Conservation (phyloP, 2,888 invertebrate genomes). For the Keiferia lycopersicella region DNA sequence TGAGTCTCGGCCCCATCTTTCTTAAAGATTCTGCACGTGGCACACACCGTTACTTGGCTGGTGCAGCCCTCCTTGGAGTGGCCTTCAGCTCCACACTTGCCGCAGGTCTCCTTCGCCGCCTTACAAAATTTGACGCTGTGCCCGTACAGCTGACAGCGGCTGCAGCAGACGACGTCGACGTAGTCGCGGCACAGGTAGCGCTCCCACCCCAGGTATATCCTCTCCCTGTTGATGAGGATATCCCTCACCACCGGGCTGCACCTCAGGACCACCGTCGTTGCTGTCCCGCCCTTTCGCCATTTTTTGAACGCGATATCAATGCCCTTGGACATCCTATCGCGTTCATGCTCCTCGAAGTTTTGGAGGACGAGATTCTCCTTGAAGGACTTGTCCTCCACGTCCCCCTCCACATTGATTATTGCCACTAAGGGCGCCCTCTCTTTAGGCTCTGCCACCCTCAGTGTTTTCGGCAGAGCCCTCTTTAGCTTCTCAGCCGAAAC, state of each 20-base stretch:
- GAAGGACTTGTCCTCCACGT: neutral
- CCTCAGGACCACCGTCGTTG: constrained; percentile 5
- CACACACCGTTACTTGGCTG: no score
- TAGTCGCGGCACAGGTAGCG: constrained; percentile 28
- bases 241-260: constrained; percentile 19
- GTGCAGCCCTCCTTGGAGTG: constrained; percentile 32
- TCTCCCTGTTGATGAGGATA: neutral
- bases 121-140: constrained; percentile 43
- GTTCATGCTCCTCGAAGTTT: constrained; percentile 4
- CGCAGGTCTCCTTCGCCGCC: constrained; percentile 29
- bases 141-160: constrained; percentile 44
- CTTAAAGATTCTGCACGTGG: no score
- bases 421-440: constrained; percentile 8
- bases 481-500: neutral
- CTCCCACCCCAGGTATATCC: constrained; percentile 30
- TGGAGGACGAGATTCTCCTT: constrained; percentile 13
- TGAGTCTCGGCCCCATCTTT: no score
- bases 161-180: constrained; percentile 35
- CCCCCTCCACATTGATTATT: neutral
- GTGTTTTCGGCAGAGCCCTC: neutral
- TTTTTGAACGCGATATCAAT: constrained; percentile 1
- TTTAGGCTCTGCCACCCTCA: neutral
- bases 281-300: neutral
- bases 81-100: constrained; percentile 35
- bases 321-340: neutral